These are phyloP conservation scores for Patiria miniata DNA, from an alignment of 35 echinoderm and acorn worm genomes.

Conservation along the genomic window DNA sequence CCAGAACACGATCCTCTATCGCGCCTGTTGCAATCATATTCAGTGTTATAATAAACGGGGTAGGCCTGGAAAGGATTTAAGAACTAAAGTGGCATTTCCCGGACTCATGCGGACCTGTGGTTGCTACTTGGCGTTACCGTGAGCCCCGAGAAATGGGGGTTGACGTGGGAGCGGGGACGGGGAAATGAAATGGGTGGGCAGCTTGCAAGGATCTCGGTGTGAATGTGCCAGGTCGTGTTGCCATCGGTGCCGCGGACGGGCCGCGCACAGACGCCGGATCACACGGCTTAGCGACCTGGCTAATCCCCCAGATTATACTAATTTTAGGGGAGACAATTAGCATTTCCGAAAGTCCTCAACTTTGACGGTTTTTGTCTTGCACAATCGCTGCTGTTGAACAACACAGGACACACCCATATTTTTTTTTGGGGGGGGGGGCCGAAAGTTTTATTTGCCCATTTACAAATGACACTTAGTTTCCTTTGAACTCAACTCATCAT, in stretches of 20 bases:
- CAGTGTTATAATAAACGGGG: no score
- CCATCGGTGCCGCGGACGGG: neutral
- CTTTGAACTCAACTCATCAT: no score
- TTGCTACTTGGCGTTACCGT: neutral
- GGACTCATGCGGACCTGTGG: neutral
- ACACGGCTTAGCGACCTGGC: neutral
- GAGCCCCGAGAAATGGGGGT: neutral
- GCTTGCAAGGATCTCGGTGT: neutral
- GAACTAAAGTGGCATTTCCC: no score
- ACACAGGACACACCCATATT: neutral
- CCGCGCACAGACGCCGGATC: neutral
- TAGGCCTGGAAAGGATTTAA: no score
- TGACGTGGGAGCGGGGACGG: conserved; percentile 7
- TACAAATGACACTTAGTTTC: no score
- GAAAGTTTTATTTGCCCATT: no score
- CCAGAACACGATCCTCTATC: no score
- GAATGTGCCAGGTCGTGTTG: neutral
- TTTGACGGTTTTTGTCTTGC: neutral
- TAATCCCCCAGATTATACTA: no score
- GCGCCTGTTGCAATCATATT: no score
- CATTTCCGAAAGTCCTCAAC: neutral
- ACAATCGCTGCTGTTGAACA: neutral
- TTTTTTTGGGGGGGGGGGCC: no score
- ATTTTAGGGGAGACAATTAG: no score
- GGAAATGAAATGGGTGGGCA: conserved; percentile 14